Conservation (phyloP, 2,797 vertebrate species). For the Megalops cyprinoides region DNA sequence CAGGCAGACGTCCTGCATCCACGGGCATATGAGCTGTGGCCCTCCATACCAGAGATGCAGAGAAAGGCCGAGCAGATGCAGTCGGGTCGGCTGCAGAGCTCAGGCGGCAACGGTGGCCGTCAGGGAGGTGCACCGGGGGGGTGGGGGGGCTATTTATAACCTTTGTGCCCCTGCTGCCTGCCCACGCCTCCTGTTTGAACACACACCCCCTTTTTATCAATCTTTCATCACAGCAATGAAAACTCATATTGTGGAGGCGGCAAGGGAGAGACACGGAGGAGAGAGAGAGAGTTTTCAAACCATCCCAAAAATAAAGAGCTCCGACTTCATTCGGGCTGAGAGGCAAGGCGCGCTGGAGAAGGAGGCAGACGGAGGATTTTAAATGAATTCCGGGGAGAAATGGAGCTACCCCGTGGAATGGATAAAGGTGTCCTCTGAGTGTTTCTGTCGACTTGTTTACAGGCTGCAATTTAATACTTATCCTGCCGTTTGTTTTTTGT, state of each 20-base stretch:
- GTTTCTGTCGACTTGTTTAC: slow-evolving; percentile 34
- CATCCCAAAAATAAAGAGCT: background rate
- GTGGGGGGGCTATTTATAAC: slow-evolving; percentile 8
- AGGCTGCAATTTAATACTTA: slow-evolving; percentile 37
- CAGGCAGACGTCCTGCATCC: background rate
- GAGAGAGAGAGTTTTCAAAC: background rate
- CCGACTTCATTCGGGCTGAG: background rate
- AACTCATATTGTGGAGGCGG: background rate
- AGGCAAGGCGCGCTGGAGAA: background rate
- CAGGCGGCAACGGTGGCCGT: background rate
- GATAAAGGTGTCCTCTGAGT: slow-evolving; percentile 21
- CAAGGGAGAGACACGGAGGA: background rate
- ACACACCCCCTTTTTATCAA: slow-evolving; percentile 3
- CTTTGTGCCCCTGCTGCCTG: background rate
- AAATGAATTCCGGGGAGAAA: background rate
- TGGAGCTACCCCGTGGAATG: background rate
- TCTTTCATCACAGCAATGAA: slow-evolving; percentile 21
- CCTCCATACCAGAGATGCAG: background rate
- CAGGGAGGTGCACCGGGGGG: background rate
- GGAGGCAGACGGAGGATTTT: background rate
- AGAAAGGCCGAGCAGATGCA: background rate
- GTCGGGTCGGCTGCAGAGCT: background rate
- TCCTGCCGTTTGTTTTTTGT: slow-evolving; percentile 20
- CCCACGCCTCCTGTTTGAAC: background rate
- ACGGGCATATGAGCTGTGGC: background rate